Conservation (phyloP, 2,888 invertebrate genomes). For the Eristalis pertinax region DNA sequence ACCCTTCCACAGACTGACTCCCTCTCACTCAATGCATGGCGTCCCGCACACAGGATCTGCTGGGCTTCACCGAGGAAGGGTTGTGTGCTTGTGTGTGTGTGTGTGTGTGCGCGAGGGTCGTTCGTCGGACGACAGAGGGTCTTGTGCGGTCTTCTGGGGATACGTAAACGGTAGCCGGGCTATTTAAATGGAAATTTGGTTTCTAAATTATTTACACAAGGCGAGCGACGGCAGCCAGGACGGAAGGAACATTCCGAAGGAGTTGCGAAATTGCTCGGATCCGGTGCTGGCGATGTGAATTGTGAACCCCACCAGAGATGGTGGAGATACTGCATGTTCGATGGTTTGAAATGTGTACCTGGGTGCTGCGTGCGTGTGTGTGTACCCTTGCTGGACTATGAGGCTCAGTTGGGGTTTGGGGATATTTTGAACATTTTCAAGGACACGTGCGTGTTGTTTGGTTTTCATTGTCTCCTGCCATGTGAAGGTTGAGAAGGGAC, state of each 20-base stretch:
- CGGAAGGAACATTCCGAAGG: conserved; percentile 19
- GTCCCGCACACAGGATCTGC: not conserved
- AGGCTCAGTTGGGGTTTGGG: not conserved
- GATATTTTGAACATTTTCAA: conserved; percentile 37
- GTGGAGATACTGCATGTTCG: conserved; percentile 47
- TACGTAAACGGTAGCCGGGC: conserved; percentile 26
- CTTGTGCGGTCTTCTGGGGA: not conserved
- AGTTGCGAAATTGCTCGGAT: not conserved
- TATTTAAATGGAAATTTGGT: conserved; percentile 66
- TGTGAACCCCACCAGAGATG: conserved; percentile 13
- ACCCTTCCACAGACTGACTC: not conserved
- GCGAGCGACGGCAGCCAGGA: not conserved
- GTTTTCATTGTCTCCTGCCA: conserved; percentile 18
- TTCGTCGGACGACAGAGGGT: not conserved
- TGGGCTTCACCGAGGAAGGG: not conserved
- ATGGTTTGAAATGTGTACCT: not conserved
- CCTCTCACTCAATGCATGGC: not conserved
- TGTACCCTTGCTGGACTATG: not conserved
- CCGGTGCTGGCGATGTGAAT: not conserved
- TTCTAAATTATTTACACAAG: conserved; percentile 67
- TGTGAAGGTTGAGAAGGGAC: not conserved
- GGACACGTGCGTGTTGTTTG: conserved; percentile 49
- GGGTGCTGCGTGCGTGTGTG: not conserved
- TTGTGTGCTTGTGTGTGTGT: not conserved
- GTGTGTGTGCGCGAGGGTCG: not conserved